Evolutionary conservation across 2,113 vertebrate species (phyloP).

Genomic region (Lagenorhynchus albirostris): DNA sequence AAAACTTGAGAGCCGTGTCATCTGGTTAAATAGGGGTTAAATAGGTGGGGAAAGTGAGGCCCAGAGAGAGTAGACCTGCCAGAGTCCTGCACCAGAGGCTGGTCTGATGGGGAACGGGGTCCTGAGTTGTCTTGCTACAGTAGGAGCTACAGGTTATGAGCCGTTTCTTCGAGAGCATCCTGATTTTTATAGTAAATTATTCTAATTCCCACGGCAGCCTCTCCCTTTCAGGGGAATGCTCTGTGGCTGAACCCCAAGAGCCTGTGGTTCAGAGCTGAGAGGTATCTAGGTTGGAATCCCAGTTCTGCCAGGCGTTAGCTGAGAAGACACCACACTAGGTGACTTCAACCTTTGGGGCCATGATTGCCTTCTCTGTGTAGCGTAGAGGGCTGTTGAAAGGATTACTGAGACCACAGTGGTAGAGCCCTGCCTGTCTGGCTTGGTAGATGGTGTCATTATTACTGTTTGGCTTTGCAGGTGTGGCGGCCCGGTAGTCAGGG

Average conservation of each 20-base stretch:
- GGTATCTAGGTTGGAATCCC: neutral
- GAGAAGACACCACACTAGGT: neutral
- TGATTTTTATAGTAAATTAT: neutral
- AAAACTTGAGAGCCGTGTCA: neutral
- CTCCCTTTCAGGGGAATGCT: neutral
- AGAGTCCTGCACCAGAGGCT: neutral
- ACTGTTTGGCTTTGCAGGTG: neutral
- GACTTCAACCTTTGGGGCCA: neutral
- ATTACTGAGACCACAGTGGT: neutral
- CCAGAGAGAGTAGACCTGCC: neutral
- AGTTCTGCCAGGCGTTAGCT: neutral
- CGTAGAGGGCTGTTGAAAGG: neutral
- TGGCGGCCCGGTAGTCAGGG: rapidly evolving
- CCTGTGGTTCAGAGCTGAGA: neutral
- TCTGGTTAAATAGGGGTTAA: neutral
- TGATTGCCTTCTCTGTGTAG: neutral
- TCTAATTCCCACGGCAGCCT: neutral
- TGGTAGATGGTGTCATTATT: neutral
- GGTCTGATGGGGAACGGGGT: neutral
- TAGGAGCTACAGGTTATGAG: neutral
- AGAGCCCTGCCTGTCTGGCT: neutral
- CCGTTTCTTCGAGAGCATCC: neutral
- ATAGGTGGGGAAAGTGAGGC: neutral
- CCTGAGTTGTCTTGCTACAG: neutral
- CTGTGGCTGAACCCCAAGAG: neutral